Evolutionary conservation across 2,888 invertebrate species (phyloP).

Genomic region (Torymus aiolomorphi): DNA sequence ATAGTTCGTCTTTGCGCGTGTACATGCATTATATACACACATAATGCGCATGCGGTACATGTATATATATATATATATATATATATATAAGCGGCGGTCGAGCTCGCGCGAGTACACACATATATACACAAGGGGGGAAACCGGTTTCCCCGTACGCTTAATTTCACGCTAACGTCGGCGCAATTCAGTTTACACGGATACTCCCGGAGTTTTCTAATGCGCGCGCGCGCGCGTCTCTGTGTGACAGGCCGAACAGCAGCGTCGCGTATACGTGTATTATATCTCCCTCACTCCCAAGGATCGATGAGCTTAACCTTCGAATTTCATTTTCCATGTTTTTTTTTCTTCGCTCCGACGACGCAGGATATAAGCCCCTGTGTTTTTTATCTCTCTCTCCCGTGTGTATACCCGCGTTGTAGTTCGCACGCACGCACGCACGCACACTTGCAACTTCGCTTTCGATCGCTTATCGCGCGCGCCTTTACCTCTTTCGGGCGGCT

Average conservation of each 20-base stretch:
- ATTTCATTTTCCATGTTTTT: not conserved
- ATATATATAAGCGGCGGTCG: constrained; percentile 1
- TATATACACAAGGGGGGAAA: constrained; percentile 59
- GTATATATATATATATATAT: constrained; percentile 10
- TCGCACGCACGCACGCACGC: no score
- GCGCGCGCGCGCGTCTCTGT: constrained; percentile 40
- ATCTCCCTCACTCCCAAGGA: not conserved
- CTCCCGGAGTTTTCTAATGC: constrained; percentile 67
- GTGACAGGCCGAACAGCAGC: constrained; percentile 25
- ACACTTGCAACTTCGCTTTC: not conserved
- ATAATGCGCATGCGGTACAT: not conserved
- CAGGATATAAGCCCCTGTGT: no score
- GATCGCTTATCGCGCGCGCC: not conserved
- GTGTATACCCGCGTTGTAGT: no score
- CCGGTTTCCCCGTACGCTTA: constrained; percentile 73
- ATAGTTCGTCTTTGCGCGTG: no score
- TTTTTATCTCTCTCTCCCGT: not conserved
- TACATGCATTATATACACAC: no score
- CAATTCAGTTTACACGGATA: constrained; percentile 74
- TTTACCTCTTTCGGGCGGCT: no score
- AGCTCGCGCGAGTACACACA: not conserved
- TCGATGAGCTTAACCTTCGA: constrained; percentile 48
- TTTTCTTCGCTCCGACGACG: no score
- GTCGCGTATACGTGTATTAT: not conserved
- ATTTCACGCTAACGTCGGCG: constrained; percentile 74